phyloP scores from a whole-genome alignment of 2,888 invertebrate species.

The Spicauda simplicius region DNA sequence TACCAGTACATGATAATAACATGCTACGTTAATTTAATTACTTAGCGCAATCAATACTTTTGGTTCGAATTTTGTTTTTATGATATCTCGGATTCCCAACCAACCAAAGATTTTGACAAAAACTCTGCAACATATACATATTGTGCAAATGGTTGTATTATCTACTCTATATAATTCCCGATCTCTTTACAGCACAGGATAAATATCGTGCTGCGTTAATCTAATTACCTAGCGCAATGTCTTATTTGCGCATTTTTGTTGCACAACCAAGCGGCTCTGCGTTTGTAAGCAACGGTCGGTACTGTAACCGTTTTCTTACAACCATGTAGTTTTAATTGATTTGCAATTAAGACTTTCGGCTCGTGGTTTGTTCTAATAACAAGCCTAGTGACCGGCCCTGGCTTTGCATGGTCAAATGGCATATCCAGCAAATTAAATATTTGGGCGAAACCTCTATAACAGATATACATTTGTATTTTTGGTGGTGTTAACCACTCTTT shows the following conservation, averaged over 20 bases:
- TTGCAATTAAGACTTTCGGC: slow-evolving; percentile 29
- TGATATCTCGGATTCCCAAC: too few relatives aligned
- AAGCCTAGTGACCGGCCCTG: too few relatives aligned
- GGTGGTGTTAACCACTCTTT: slow-evolving; percentile 44
- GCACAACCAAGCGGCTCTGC: slow-evolving; percentile 67
- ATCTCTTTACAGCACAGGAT: slow-evolving; percentile 42
- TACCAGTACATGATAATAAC: too few relatives aligned
- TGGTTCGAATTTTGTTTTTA: too few relatives aligned
- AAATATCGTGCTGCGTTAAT: slow-evolving; percentile 73
- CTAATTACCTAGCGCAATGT: slow-evolving; percentile 82
- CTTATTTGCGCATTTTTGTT: slow-evolving; percentile 78
- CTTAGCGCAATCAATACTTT: too few relatives aligned
- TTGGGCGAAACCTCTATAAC: too few relatives aligned
- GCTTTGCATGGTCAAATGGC: too few relatives aligned
- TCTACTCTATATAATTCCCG: slow-evolving; percentile 43
- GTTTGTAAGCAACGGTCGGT: slow-evolving; percentile 62
- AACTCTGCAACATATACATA: too few relatives aligned
- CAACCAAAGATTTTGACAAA: too few relatives aligned
- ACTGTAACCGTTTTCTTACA: slow-evolving; percentile 37
- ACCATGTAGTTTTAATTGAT: slow-evolving; percentile 19
- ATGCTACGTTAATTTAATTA: too few relatives aligned
- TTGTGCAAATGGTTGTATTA: too few relatives aligned
- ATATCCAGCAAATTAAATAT: too few relatives aligned
- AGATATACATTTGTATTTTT: slow-evolving; percentile 6
- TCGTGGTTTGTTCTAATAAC: neutral